Evolutionary conservation across 2,797 vertebrate species (phyloP).

Genomic region (Crenuchus spilurus): DNA sequence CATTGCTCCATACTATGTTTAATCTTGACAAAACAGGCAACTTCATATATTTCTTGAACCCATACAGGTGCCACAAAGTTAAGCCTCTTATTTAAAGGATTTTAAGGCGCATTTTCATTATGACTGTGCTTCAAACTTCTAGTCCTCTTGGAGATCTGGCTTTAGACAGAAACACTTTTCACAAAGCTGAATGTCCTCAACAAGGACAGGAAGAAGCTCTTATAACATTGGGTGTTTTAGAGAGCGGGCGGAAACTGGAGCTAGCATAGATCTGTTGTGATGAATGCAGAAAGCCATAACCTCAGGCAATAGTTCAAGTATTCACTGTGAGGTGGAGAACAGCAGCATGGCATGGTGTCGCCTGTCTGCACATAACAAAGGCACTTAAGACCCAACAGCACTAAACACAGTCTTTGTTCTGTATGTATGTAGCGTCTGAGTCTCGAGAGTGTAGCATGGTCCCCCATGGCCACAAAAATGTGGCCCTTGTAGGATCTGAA

Average conservation of each 20-base stretch:
- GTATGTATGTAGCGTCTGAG: not conserved
- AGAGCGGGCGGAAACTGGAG: not conserved
- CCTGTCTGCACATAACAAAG: conserved; percentile 20
- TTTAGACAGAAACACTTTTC: conserved; percentile 24
- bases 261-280: conserved; percentile 1
- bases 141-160: not conserved
- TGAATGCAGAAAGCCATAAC: not conserved
- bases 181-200: not conserved
- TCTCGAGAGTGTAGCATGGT: too few relatives aligned
- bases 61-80: not conserved
- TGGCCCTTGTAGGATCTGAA: not conserved
- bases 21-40: not conserved
- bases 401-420: conserved; percentile 2
- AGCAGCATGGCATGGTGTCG: not conserved
- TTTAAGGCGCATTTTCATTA: not conserved
- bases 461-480: conserved; percentile 1
- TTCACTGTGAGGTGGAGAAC: not conserved
- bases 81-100: not conserved
- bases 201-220: conserved; percentile 17
- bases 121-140: not conserved
- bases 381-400: not conserved
- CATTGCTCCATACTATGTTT: not conserved
- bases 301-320: conserved; percentile 15
- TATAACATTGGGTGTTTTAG: not conserved
- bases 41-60: not conserved